Conservation (phyloP, 2,888 invertebrate genomes). For the Acronicta aceris region DNA sequence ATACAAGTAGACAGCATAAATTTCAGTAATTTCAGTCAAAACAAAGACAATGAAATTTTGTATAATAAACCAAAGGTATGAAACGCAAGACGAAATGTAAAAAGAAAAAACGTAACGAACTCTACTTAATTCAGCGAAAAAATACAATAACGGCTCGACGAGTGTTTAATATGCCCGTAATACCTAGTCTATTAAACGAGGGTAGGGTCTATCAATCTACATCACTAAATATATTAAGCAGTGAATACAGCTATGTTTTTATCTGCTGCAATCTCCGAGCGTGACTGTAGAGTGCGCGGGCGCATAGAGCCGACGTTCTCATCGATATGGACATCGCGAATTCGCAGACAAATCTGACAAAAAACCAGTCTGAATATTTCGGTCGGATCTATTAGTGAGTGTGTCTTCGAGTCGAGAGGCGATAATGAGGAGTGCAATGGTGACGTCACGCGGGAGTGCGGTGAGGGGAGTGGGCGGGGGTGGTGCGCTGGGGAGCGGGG, state of each 20-base stretch:
- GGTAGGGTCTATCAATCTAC: constrained; percentile 33
- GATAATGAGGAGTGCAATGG: constrained; percentile 87
- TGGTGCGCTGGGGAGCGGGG: constrained; percentile 50
- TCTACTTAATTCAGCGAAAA: constrained; percentile 19
- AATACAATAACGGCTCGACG: constrained; percentile 5
- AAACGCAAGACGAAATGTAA: neutral
- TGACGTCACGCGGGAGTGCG: constrained; percentile 78
- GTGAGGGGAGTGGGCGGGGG: constrained; percentile 50
- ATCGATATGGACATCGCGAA: constrained; percentile 63
- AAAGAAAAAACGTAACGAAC: constrained; percentile 1
- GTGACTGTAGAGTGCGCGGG: constrained; percentile 60
- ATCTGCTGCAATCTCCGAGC: constrained; percentile 45
- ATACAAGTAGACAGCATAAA: neutral
- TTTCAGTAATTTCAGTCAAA: neutral
- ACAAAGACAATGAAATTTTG: constrained; percentile 12
- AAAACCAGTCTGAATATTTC: constrained; percentile 74
- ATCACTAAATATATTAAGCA: constrained; percentile 30
- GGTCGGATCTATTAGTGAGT: constrained; percentile 76
- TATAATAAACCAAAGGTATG: neutral
- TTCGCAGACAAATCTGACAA: constrained; percentile 68
- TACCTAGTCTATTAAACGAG: constrained; percentile 11
- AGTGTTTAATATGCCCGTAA: constrained; percentile 14
- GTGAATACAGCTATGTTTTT: constrained; percentile 32
- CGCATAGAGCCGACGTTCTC: constrained; percentile 64
- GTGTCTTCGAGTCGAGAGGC: constrained; percentile 82